Conservation (phyloP, 2,888 invertebrate species). For the Elmis aenea region DNA sequence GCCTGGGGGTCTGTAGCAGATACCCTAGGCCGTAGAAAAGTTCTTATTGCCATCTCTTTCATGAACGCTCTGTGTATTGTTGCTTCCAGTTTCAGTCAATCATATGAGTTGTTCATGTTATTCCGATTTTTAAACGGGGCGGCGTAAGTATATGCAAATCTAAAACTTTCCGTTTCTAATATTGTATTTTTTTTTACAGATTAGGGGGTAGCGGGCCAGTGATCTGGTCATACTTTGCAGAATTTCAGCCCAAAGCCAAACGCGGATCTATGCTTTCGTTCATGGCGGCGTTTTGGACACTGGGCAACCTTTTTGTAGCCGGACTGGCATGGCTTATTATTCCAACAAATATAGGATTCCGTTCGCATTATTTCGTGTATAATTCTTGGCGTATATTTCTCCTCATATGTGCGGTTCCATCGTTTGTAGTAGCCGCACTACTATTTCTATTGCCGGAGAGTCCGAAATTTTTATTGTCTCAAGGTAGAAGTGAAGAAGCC, state of each 20-base stretch:
- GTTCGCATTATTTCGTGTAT: slow-evolving; percentile 66
- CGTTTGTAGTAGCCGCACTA: slow-evolving; percentile 78
- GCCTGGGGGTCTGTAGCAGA: slow-evolving; percentile 91
- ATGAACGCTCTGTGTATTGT: slow-evolving; percentile 88
- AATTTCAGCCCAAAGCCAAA: slow-evolving; percentile 87
- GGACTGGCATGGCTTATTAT: slow-evolving; percentile 75
- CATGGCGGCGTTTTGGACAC: slow-evolving; percentile 94
- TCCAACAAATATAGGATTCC: slow-evolving; percentile 68
- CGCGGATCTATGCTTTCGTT: slow-evolving; percentile 89
- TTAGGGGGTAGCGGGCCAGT: slow-evolving; percentile 88
- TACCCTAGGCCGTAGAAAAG: slow-evolving; percentile 79
- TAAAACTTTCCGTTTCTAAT: neutral
- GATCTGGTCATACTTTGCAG: slow-evolving; percentile 93
- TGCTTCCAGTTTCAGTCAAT: slow-evolving; percentile 85
- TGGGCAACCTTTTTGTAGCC: slow-evolving; percentile 88
- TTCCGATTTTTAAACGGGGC: slow-evolving; percentile 89
- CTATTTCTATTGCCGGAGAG: slow-evolving; percentile 84
- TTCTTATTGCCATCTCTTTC: slow-evolving; percentile 83
- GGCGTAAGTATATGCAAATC: slow-evolving; percentile 65
- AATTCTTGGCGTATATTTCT: slow-evolving; percentile 92
- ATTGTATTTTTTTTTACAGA: slow-evolving; percentile 48
- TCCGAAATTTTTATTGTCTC: slow-evolving; percentile 80
- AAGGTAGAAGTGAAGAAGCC: slow-evolving; percentile 75
- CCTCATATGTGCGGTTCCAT: slow-evolving; percentile 81
- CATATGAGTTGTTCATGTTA: slow-evolving; percentile 82